Base-by-base conservation (phyloP, 2,113 vertebrate genomes). In the Protomyctophum bolini region DNA sequence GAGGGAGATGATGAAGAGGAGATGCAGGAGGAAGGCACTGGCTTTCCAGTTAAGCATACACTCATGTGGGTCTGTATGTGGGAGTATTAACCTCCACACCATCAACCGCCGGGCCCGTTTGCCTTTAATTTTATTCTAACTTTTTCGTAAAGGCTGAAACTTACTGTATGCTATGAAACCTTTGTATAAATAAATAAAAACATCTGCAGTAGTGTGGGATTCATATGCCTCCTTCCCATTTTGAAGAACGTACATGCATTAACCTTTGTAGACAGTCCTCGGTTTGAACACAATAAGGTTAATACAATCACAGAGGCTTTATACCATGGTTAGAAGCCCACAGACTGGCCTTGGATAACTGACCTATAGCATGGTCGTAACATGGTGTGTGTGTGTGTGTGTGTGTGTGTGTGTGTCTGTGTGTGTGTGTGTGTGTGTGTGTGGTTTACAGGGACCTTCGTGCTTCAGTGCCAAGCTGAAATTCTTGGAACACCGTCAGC, bases 391-490 rank as follows among this genome's bases (percentile, higher is more conserved):
- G 68, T 63, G 8, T 29, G 45, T 8, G 12, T 64, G 33, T 67
- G 12, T 60, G 12, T 61, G 6, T 68, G 49, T 69, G 65, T 76
- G 41, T 70, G 14, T 76, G 21, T 77, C 60, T 67, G 54, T 56
- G 8, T 14, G 54, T 56, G 52, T 55, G 8, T 11, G 33, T 4
- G 33, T 33, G 33, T 6, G 54, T 55, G 59, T 64, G 63, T 48
- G 68, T 60, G 71, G 14, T 54, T 84, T 63, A 15, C 85, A 98
- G 96, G 95, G 93, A 69, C 77, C 94, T 8, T 73, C 88, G 10
- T 93, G 91, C 87, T 97, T 96, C 92, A 97, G 94, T n/a, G 94
- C 95, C 66, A 98, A 97, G 75, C 91, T 95, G 88, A 96, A 94
- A 87, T 95, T 96, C 68, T 85, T 95, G 90, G 96, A 97, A 79